phyloP scores from a whole-genome alignment of 2,113 vertebrate species.

The Rhegmatorhina hoffmannsi region DNA sequence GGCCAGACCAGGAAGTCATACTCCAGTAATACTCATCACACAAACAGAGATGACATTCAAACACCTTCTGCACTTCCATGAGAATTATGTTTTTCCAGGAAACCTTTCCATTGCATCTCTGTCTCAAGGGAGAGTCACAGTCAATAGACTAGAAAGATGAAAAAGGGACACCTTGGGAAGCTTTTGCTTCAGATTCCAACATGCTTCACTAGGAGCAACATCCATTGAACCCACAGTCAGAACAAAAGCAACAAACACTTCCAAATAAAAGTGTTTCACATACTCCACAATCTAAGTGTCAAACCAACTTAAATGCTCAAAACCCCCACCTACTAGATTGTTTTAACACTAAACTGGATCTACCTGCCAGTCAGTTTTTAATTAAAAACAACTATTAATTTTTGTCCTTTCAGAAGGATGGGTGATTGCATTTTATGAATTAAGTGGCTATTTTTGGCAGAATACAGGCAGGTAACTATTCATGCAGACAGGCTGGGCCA shows the following conservation, averaged over 20 bases:
- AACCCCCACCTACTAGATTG: background rate
- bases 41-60: background rate
- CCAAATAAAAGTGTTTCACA: background rate
- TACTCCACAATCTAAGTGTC: background rate
- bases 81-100: background rate
- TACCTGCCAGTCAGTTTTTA: background rate
- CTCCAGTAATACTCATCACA: background rate
- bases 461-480: background rate
- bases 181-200: background rate
- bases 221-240: background rate
- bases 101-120: background rate
- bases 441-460: background rate
- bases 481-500: accelerated
- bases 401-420: background rate
- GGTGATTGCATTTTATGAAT: background rate
- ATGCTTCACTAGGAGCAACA: background rate
- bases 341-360: background rate
- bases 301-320: background rate
- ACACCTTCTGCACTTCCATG: background rate
- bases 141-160: background rate
- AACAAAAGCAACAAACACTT: background rate
- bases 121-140: background rate
- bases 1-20: background rate
- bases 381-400: background rate
- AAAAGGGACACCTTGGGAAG: background rate